Percentiles rank a stretch among this genome's conserved stretches.
Evolutionary conservation across 2,888 invertebrate species (phyloP).

Genomic region (Meteorus cinctellus): DNA sequence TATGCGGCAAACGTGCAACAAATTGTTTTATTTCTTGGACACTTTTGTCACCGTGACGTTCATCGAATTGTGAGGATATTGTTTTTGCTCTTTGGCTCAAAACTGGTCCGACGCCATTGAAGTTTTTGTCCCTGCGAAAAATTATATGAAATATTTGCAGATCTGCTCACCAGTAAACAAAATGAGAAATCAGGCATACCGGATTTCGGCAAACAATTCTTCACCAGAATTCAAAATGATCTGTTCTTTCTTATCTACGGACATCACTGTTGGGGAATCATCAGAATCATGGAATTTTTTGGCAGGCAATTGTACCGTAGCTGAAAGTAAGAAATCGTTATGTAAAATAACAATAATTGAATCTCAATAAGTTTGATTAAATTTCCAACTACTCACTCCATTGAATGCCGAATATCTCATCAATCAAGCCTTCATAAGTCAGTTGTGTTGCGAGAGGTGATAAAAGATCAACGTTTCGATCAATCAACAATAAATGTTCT

Average conservation of each 20-base stretch:
- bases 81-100: conserved; percentile 90
- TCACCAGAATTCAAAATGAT: conserved; percentile 92
- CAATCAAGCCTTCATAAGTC: conserved; percentile 97
- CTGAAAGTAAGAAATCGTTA: conserved; percentile 62
- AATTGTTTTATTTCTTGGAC: conserved; percentile 97
- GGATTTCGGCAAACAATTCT: conserved; percentile 88
- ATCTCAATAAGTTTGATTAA: not conserved
- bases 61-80: conserved; percentile 89
- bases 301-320: conserved; percentile 88
- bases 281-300: conserved; percentile 86
- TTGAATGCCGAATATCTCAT: conserved; percentile 93
- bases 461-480: conserved; percentile 92
- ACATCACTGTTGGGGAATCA: conserved; percentile 77
- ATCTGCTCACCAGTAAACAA: not conserved
- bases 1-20: conserved; percentile 90
- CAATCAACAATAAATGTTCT: conserved; percentile 91
- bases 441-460: conserved; percentile 95
- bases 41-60: conserved; percentile 88
- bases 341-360: not conserved
- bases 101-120: conserved; percentile 90
- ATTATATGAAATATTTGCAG: not conserved
- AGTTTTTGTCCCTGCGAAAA: conserved; percentile 86
- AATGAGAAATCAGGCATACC: conserved; percentile 60
- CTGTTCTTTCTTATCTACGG: conserved; percentile 81
- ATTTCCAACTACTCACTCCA: conserved; percentile 74